phyloP scores from a whole-genome alignment of 1,140 invertebrate genomes.

The Diachasma alloeum region DNA sequence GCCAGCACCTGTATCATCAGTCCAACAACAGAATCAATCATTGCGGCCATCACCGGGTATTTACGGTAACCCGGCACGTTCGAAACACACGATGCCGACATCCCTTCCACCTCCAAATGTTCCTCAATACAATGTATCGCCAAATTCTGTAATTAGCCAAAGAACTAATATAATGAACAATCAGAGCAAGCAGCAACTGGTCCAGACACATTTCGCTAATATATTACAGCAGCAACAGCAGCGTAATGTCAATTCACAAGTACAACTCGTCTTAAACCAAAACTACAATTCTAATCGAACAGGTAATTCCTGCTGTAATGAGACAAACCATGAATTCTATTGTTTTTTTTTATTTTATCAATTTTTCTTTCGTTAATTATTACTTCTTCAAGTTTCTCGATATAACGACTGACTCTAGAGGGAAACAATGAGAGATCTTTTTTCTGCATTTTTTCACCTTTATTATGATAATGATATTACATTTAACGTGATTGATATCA shows the following conservation, averaged over 20 bases:
- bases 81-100: slow-evolving; percentile 55
- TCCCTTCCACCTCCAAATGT: slow-evolving; percentile 53
- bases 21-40: slow-evolving; percentile 58
- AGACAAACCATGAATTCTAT: not conserved
- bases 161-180: slow-evolving; percentile 57
- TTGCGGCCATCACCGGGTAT: slow-evolving; percentile 56
- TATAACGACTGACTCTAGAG: too few species aligned
- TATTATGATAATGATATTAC: too few species aligned
- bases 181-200: slow-evolving; percentile 56
- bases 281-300: slow-evolving; percentile 57
- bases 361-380: not conserved
- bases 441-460: too few species aligned
- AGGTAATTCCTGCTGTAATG: slow-evolving; percentile 41
- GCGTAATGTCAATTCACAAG: slow-evolving; percentile 47
- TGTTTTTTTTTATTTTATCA: not conserved
- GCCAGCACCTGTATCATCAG: slow-evolving; percentile 51
- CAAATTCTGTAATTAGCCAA: slow-evolving; percentile 55
- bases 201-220: slow-evolving; percentile 55
- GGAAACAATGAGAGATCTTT: too few species aligned
- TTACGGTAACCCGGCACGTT: slow-evolving; percentile 51
- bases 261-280: slow-evolving; percentile 61
- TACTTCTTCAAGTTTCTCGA: not conserved
- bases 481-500: too few species aligned
- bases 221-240: slow-evolving; percentile 57
- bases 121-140: slow-evolving; percentile 52